Conservation (phyloP, 2,113 vertebrate genomes). For the Archocentrus centrarchus region DNA sequence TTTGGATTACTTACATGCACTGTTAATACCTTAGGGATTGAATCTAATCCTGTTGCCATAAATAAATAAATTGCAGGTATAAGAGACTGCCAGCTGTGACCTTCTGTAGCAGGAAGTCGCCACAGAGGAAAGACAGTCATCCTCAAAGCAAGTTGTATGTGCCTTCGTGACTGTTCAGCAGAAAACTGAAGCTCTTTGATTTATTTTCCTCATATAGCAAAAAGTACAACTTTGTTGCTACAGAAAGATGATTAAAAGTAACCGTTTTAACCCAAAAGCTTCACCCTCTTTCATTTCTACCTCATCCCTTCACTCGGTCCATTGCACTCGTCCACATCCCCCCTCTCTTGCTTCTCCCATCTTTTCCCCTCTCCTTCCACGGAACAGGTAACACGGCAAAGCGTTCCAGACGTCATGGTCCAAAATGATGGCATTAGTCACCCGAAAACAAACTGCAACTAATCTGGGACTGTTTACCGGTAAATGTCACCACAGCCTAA, state of each 20-base stretch:
- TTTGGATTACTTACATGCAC: constrained; percentile 45
- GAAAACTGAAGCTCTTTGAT: not conserved
- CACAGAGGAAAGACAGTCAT: constrained; percentile 8
- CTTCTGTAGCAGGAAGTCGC: constrained; percentile 14
- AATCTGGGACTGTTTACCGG: constrained; percentile 69
- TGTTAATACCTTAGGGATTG: constrained; percentile 9
- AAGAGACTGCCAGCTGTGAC: not conserved
- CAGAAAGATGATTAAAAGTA: not conserved
- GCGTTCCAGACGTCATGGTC: constrained; percentile 23
- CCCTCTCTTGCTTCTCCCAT: not conserved
- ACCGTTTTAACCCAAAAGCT: not conserved
- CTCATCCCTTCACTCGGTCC: not conserved
- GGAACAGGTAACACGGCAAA: constrained; percentile 63
- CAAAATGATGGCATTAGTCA: constrained; percentile 60
- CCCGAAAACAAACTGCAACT: constrained; percentile 67
- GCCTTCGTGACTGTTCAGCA: not conserved
- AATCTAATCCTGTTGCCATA: constrained; percentile 22
- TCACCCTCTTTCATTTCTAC: not conserved
- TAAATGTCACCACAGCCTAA: constrained; percentile 47
- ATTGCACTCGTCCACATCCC: not conserved
- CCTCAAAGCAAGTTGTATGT: not conserved
- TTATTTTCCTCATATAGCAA: not conserved
- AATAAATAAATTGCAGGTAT: constrained; percentile 46
- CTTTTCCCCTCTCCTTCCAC: not conserved
- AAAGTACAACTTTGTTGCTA: not conserved